These are phyloP conservation scores for Poecile montanus DNA, from an alignment of 2,797 vertebrate genomes.

Conservation along the genomic window DNA sequence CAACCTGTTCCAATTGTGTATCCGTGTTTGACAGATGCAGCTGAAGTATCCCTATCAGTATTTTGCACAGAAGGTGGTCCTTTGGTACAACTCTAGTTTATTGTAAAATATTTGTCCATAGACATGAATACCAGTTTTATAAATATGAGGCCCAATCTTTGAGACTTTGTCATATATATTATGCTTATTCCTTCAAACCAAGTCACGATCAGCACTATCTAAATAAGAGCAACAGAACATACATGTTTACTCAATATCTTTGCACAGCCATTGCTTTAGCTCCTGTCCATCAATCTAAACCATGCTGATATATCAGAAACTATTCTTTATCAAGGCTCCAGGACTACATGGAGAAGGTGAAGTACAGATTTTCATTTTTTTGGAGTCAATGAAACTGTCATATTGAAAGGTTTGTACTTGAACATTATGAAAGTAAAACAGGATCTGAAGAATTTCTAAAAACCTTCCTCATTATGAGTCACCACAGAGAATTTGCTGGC, in stretches of 20 bases:
- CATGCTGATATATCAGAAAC: background rate
- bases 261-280: background rate
- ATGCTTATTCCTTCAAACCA: background rate
- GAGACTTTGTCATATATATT: background rate
- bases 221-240: background rate
- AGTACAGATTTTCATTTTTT: background rate
- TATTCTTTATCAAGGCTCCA: background rate
- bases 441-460: slow-evolving; percentile 14
- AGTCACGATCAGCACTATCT: background rate
- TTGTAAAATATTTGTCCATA: background rate
- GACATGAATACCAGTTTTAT: background rate
- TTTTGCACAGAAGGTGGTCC: background rate
- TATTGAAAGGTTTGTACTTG: background rate
- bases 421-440: background rate
- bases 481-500: background rate
- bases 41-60: background rate
- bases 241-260: background rate
- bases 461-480: background rate
- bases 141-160: background rate
- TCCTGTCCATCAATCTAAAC: background rate
- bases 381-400: background rate
- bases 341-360: background rate
- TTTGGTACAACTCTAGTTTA: background rate
- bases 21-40: background rate
- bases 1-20: background rate